A percentile compares a stretch with the other conserved stretches of the same genome.
These are phyloP conservation scores for Pharmacophagus antenor DNA, from an alignment of 2,888 invertebrate species.

Conservation along the genomic window DNA sequence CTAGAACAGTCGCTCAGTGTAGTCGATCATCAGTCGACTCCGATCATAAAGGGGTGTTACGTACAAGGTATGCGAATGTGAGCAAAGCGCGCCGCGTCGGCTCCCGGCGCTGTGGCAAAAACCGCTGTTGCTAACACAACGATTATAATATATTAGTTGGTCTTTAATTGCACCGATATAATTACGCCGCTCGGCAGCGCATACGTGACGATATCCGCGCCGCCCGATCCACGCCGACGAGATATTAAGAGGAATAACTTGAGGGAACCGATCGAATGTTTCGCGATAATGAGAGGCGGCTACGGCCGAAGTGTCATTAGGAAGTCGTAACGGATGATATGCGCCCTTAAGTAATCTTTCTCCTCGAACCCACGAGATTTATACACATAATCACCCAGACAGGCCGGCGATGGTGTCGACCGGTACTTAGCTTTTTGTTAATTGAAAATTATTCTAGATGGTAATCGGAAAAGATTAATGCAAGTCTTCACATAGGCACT, in stretches of 20 bases:
- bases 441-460: constrained; percentile 31
- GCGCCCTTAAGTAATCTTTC: constrained; percentile 71
- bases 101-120: constrained; percentile 66
- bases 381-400: constrained; percentile 62
- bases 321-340: constrained; percentile 75
- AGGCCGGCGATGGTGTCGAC: constrained; percentile 14
- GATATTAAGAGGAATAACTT: constrained; percentile 79
- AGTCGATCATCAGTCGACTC: constrained; percentile 55
- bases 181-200: constrained; percentile 68
- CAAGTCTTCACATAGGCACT: constrained; percentile 33
- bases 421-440: constrained; percentile 15
- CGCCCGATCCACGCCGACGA: constrained; percentile 60
- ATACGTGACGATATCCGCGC: constrained; percentile 79
- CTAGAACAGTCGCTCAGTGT: constrained; percentile 50
- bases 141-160: constrained; percentile 81
- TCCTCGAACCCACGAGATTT: constrained; percentile 62
- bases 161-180: constrained; percentile 79
- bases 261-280: constrained; percentile 73
- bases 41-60: constrained; percentile 59
- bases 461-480: constrained; percentile 36
- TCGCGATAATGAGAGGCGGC: constrained; percentile 75
- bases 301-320: constrained; percentile 79
- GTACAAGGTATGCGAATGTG: constrained; percentile 56
- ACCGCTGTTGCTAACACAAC: constrained; percentile 71
- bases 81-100: constrained; percentile 58